These are phyloP conservation scores for Colletes gigas DNA, from an alignment of 1,140 invertebrate genomes.

Conservation along the genomic window DNA sequence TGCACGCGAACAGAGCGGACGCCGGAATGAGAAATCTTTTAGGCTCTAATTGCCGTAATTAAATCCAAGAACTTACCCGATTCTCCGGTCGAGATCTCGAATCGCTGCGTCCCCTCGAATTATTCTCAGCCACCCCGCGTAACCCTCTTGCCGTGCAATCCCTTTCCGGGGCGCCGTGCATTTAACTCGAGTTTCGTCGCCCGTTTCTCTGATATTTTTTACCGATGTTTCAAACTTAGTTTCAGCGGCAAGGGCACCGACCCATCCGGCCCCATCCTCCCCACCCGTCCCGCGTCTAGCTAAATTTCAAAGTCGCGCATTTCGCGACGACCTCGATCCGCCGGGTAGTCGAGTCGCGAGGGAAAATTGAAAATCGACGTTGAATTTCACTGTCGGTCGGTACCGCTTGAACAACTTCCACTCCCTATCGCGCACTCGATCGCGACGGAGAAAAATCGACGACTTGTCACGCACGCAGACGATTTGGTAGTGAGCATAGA, in stretches of 20 bases:
- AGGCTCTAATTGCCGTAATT: constrained; percentile 76
- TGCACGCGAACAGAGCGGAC: constrained; percentile 30
- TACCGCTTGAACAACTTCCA: not conserved
- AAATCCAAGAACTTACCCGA: constrained; percentile 78
- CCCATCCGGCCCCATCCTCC: too few relatives aligned
- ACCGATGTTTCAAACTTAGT: not conserved
- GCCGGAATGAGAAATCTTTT: constrained; percentile 68
- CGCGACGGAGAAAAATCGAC: not conserved
- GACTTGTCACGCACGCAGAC: constrained; percentile 43
- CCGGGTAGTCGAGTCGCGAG: too few relatives aligned
- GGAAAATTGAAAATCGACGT: too few relatives aligned
- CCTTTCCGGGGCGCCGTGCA: constrained; percentile 34
- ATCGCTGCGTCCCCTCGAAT: constrained; percentile 54
- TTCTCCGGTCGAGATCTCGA: constrained; percentile 63
- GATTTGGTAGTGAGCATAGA: constrained; percentile 61
- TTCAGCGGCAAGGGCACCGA: too few relatives aligned
- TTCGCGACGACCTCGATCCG: too few relatives aligned
- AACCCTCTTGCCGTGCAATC: constrained; percentile 27
- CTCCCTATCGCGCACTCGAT: not conserved
- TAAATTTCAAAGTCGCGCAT: too few relatives aligned
- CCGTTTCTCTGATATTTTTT: not conserved
- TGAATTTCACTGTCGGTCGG: not conserved
- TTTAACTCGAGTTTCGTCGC: constrained; percentile 34
- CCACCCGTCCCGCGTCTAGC: too few relatives aligned
- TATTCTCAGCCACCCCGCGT: constrained; percentile 51